Conservation (phyloP, 2,113 vertebrate genomes). For the Numenius arquata region DNA sequence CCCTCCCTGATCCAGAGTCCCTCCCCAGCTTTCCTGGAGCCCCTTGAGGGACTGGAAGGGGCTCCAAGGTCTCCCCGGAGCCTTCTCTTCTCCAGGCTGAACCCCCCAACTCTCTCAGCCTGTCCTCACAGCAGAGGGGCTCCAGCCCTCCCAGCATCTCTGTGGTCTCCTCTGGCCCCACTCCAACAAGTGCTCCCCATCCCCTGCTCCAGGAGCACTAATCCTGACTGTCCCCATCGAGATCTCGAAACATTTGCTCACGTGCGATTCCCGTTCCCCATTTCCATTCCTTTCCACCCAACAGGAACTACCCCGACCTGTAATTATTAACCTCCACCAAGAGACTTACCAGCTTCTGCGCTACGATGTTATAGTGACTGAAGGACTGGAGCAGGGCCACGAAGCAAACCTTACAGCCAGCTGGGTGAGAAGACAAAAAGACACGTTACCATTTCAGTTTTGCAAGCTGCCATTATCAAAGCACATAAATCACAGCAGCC, state of each 20-base stretch:
- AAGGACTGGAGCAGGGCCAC: conserved; percentile 91
- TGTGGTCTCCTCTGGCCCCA: background rate
- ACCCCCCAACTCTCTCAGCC: too few relatives aligned
- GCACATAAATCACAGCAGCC: background rate
- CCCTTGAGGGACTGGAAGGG: background rate
- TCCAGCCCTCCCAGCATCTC: too few relatives aligned
- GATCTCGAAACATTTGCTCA: background rate
- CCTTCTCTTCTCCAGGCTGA: too few relatives aligned
- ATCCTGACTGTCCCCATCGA: background rate
- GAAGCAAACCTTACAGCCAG: conserved; percentile 90
- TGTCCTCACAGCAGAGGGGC: too few relatives aligned
- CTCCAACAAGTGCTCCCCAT: background rate
- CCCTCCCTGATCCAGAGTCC: too few relatives aligned
- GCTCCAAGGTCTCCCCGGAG: too few relatives aligned
- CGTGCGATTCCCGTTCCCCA: background rate
- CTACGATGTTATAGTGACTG: conserved; percentile 89
- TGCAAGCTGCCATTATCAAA: background rate
- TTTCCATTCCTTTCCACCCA: background rate
- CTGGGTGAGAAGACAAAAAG: conserved; percentile 67
- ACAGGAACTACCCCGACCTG: fast-evolving
- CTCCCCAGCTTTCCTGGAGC: too few relatives aligned
- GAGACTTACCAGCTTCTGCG: conserved; percentile 87
- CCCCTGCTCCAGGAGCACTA: background rate
- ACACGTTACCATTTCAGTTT: background rate
- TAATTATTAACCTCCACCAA: too few relatives aligned